Evolutionary conservation across 1,140 invertebrate species (phyloP).

Genomic region (Orius insidiosus): DNA sequence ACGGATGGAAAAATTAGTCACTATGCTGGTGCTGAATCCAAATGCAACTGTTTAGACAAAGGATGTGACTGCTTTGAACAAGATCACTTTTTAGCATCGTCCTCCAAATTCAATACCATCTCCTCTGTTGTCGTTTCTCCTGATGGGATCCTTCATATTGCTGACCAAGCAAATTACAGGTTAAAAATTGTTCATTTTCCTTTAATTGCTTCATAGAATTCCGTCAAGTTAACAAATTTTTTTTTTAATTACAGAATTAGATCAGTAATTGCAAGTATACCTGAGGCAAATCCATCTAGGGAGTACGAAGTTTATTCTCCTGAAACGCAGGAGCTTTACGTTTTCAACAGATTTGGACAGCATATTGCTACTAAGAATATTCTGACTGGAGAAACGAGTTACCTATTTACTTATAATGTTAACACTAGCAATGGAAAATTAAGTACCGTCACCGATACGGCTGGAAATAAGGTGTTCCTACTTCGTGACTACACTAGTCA

Average conservation of each 20-base stretch:
- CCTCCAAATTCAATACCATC: conserved; percentile 86
- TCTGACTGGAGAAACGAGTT: conserved; percentile 76
- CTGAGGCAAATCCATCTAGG: conserved; percentile 57
- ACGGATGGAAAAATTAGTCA: conserved; percentile 83
- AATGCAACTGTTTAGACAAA: conserved; percentile 81
- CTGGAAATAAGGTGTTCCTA: conserved; percentile 84
- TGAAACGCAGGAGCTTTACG: conserved; percentile 86
- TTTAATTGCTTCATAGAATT: neutral
- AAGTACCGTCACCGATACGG: conserved; percentile 76
- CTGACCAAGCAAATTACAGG: conserved; percentile 76
- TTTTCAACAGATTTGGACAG: conserved; percentile 91
- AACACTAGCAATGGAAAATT: conserved; percentile 92
- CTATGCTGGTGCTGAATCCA: conserved; percentile 86
- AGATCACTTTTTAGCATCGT: conserved; percentile 76
- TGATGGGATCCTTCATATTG: conserved; percentile 84
- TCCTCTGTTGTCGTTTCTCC: conserved; percentile 84
- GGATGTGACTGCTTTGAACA: conserved; percentile 84
- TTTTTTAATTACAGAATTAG: conserved; percentile 41
- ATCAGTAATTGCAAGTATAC: conserved; percentile 82
- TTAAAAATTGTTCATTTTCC: too few species aligned
- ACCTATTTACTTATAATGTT: conserved; percentile 87
- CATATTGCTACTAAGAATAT: conserved; percentile 85
- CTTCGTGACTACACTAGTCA: conserved; percentile 71
- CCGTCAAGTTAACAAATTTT: neutral
- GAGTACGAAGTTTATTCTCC: conserved; percentile 91